Percentiles rank a stretch among this genome's conserved stretches.
These are phyloP conservation scores for Typhlomys cinereus DNA, from an alignment of 2,113 vertebrate species.

Conservation along the genomic window DNA sequence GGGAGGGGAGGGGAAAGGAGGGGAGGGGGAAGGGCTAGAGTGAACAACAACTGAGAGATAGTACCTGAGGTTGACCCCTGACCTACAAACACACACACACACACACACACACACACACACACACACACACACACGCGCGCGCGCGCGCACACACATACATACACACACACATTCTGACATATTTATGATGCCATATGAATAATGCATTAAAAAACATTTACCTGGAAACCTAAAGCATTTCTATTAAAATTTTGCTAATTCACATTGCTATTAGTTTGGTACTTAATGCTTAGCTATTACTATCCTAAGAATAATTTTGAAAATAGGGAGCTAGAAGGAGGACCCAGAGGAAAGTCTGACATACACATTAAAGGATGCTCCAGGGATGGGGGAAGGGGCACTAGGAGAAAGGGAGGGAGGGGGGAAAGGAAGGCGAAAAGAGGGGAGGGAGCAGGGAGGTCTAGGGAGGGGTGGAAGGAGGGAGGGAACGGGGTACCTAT, in stretches of 20 bases:
- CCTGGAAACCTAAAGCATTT: slow-evolving; percentile 29
- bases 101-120: not conserved
- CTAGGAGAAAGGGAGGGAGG: too few relatives aligned
- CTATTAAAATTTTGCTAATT: slow-evolving; percentile 29
- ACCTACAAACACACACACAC: not conserved
- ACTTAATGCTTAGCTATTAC: not conserved
- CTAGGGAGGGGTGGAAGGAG: too few relatives aligned
- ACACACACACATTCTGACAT: not conserved
- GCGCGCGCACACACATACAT: not conserved
- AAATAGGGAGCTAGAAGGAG: too few relatives aligned
- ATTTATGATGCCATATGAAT: not conserved
- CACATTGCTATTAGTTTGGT: slow-evolving; percentile 10
- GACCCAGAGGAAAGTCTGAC: too few relatives aligned
- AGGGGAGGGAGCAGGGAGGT: too few relatives aligned
- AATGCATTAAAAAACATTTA: not conserved
- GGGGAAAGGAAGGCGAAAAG: too few relatives aligned
- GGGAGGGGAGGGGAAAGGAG: too few relatives aligned
- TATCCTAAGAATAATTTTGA: slow-evolving; percentile 25
- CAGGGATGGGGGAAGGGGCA: too few relatives aligned
- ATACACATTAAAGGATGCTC: too few relatives aligned
- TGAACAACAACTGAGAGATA: not conserved
- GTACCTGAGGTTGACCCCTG: not conserved
- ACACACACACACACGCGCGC: not conserved
- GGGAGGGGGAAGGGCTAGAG: too few relatives aligned
- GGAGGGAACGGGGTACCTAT: too few relatives aligned